These are phyloP conservation scores for Hoplias malabaricus DNA, from an alignment of 2,113 vertebrate genomes.

Conservation along the genomic window DNA sequence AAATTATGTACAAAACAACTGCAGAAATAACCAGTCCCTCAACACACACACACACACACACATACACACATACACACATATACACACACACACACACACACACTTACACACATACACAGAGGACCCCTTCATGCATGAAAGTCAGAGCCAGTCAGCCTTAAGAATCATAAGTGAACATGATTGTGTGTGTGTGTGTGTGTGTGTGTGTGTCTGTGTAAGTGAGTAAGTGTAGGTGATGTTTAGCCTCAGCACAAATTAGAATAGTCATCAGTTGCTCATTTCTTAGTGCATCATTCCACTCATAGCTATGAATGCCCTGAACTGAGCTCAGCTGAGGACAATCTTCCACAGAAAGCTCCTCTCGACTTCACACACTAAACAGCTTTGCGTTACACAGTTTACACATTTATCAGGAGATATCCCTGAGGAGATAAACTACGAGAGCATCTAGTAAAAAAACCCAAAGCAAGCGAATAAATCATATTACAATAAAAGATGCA, in stretches of 20 bases:
- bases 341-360: neutral
- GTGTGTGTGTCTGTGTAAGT: neutral
- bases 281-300: constrained; percentile 18
- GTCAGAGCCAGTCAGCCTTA: neutral
- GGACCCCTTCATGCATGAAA: neutral
- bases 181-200: neutral
- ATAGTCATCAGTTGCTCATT: constrained; percentile 17
- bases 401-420: too few relatives aligned
- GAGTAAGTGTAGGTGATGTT: neutral
- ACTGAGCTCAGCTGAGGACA: neutral
- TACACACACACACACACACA: too few relatives aligned
- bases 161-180: neutral
- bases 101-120: neutral
- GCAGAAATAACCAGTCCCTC: too few relatives aligned
- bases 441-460: too few relatives aligned
- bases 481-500: too few relatives aligned
- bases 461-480: too few relatives aligned
- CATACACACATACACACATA: too few relatives aligned
- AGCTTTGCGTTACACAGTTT: too few relatives aligned
- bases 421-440: too few relatives aligned
- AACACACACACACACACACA: too few relatives aligned
- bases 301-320: neutral
- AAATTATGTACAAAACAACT: too few relatives aligned
- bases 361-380: too few relatives aligned
- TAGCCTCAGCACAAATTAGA: neutral